Evolutionary conservation across 1,140 invertebrate genomes (phyloP).

Genomic region (Tetragnatha versicolor): DNA sequence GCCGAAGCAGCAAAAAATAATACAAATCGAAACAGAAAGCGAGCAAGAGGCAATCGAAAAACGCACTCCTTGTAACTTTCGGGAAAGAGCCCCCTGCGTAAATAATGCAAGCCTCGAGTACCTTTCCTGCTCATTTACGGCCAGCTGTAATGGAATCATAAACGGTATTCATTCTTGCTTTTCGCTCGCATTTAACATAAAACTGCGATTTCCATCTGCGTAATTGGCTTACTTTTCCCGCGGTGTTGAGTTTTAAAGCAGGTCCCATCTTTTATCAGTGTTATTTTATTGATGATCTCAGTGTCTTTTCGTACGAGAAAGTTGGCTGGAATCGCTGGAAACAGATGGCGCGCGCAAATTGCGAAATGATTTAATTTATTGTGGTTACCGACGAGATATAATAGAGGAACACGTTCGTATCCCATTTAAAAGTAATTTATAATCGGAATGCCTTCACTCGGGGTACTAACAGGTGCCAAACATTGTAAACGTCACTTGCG

Average conservation of each 20-base stretch:
- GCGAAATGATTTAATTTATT: constrained; percentile 23
- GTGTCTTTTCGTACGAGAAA: neutral
- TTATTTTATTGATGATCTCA: constrained; percentile 9
- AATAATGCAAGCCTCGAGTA: constrained; percentile 18
- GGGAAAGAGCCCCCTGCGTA: neutral
- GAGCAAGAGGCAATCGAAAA: constrained; percentile 22
- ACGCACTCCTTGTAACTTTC: constrained; percentile 18
- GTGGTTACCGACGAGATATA: neutral
- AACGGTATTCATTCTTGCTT: no score
- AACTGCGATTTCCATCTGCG: neutral
- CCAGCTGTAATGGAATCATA: neutral
- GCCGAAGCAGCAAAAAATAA: neutral
- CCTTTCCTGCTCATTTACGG: neutral
- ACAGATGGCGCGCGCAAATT: constrained; percentile 11
- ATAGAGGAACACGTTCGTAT: neutral
- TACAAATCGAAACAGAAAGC: constrained; percentile 30
- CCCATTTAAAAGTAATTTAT: constrained; percentile 15
- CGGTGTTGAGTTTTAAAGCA: neutral
- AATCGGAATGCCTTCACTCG: neutral
- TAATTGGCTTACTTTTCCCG: constrained; percentile 10
- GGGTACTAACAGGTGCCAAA: neutral
- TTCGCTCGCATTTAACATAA: no score
- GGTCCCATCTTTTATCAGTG: constrained; percentile 8
- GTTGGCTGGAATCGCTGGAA: neutral
- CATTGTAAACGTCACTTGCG: neutral